A percentile compares a stretch with the other conserved stretches of the same genome.
Evolutionary conservation across 2,113 vertebrate species (phyloP).

Genomic region (Myrmecophaga tridactyla): DNA sequence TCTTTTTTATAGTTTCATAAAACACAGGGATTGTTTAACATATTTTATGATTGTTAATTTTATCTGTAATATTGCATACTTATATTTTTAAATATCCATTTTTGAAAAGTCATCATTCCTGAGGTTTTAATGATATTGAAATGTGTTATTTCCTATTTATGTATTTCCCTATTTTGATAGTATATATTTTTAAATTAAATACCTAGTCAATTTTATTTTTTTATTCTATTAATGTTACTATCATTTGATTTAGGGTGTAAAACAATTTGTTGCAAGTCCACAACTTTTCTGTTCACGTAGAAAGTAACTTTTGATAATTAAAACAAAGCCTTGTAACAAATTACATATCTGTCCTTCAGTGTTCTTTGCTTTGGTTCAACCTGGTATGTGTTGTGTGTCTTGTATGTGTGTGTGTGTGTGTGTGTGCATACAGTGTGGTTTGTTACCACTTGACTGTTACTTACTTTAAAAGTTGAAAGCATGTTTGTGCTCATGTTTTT

Average conservation of each 20-base stretch:
- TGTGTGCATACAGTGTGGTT: background rate
- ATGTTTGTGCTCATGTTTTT: background rate
- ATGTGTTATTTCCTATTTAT: constrained; percentile 6
- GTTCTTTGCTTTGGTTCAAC: background rate
- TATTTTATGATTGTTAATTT: background rate
- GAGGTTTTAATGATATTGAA: constrained; percentile 30
- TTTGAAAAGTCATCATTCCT: constrained; percentile 28
- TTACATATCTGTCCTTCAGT: background rate
- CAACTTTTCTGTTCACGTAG: constrained; percentile 4
- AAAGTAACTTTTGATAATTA: constrained; percentile 15
- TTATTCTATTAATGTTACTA: background rate
- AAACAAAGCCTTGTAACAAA: constrained; percentile 19
- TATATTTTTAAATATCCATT: background rate
- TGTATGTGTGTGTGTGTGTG: background rate
- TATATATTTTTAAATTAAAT: background rate
- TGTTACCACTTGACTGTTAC: background rate
- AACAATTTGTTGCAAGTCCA: background rate
- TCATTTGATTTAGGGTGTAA: background rate
- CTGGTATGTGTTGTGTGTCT: background rate
- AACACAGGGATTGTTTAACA: background rate
- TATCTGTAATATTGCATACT: background rate
- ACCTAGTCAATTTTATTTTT: background rate
- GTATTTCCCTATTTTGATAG: background rate
- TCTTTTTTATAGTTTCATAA: background rate
- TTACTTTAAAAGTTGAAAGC: background rate